Base-by-base conservation (phyloP, 2,797 vertebrate species). In the Arctocebus calabarensis region DNA sequence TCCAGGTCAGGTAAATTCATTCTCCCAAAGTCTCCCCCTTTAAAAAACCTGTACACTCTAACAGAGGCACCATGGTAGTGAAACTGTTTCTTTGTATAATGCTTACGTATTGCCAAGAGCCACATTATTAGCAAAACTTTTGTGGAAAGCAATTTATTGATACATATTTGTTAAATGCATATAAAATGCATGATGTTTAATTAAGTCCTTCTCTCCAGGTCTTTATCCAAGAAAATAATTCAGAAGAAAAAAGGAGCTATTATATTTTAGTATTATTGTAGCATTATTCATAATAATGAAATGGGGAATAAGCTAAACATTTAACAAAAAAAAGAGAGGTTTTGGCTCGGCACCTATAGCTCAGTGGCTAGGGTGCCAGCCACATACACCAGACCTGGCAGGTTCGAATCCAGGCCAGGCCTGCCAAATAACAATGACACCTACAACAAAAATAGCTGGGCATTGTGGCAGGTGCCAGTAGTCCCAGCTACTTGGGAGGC, bases 191-290 rank as follows among this genome's bases (percentile, higher is more conserved):
- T 37, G 34, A 61, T 68, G 7, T n/a, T 68, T 82, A 34, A 68
- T 20, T 48, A 61, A 89, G 29, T 4, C 29, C 23, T 55, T 66
- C 34, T 85, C 43, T 37, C n/a, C 52, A 48, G 3, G 25, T 85
- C 37, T 95, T 86, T 37, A 68, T 32, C 34, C 2, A 62, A 88
- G 55, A 95, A 82, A 78, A 75, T 52, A 68, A 86, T 37, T 90
- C 68, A 55, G 40, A 81, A 70, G 9, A 32, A 83, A 79, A 83
- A 45, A 71, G 9, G 9, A 78, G 32, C 85, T 85, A 81, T 43
- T 52, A 71, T 64, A 29, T 9, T 27, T 22, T 1, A 25, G 45
- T 84, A 34, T 84, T 48, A 48, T 25, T 55, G 70, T 52, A 74
- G 57, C 43, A 52, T 64, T 71, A 62, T 27, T 62, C 25, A 52